phyloP scores from a whole-genome alignment of 2,797 vertebrate species.

The Enteromius radiatus region DNA sequence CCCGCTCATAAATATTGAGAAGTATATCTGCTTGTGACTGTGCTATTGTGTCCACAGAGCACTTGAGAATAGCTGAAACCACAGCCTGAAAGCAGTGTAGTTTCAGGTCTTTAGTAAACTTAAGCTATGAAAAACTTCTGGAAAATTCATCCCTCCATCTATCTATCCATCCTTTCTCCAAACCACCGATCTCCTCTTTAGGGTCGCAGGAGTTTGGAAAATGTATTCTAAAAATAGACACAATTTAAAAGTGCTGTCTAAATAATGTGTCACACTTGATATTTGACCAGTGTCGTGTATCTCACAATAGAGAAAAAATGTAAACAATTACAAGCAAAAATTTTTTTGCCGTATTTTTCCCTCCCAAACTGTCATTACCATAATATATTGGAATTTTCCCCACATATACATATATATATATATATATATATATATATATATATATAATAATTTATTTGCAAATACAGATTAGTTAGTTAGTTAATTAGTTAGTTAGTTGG shows the following conservation, averaged over 20 bases:
- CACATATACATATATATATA: no score
- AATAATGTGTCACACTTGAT: conserved; percentile 14
- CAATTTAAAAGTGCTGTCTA: conserved; percentile 1
- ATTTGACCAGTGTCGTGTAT: conserved; percentile 18
- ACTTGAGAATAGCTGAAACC: conserved; percentile 23
- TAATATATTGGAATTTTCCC: no score
- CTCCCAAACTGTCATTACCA: no score
- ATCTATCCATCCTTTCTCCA: not conserved
- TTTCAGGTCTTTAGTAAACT: not conserved
- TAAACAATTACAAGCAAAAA: no score
- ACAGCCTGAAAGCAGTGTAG: not conserved
- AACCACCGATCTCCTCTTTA: not conserved
- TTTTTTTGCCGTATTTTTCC: no score
- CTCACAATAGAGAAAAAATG: no score
- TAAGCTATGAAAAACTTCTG: not conserved
- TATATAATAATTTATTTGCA: no score
- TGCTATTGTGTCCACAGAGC: conserved; percentile 40
- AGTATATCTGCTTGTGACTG: conserved; percentile 48
- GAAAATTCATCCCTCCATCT: not conserved
- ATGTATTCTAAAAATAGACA: conserved; percentile 30
- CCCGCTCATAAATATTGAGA: conserved; percentile 54
- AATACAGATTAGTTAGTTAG: no score
- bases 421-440: no score
- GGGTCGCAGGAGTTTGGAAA: not conserved
- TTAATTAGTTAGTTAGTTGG: no score